phyloP scores from a whole-genome alignment of 2,797 vertebrate species.

The Poecilia gillii region DNA sequence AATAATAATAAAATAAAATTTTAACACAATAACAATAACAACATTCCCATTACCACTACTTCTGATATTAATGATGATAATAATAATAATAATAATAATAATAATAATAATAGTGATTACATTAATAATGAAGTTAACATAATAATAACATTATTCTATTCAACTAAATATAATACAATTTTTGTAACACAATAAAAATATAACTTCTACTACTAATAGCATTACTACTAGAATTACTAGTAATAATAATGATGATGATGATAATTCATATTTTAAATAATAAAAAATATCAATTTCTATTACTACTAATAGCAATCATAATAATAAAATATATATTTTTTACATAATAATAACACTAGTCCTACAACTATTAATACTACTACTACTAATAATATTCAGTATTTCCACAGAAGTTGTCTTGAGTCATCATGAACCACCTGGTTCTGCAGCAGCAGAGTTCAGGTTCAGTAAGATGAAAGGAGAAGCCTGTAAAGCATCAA shows the following conservation, averaged over 20 bases:
- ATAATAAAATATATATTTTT: not conserved
- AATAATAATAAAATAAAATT: not conserved
- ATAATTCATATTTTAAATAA: not conserved
- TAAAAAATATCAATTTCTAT: not conserved
- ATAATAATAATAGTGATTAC: not conserved
- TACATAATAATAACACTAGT: no score
- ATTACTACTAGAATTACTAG: no score
- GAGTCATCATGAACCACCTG: not conserved
- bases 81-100: not conserved
- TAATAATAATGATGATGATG: not conserved
- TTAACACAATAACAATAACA: not conserved
- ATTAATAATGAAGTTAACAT: not conserved
- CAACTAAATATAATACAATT: no score
- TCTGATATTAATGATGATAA: not conserved
- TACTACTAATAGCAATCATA: not conserved
- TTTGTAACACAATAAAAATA: no score
- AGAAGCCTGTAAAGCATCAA: not conserved
- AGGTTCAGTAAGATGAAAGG: not conserved
- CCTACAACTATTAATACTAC: not conserved
- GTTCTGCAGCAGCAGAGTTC: not conserved
- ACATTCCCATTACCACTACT: not conserved
- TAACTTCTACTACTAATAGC: no score
- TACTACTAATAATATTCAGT: not conserved
- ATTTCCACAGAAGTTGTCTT: not conserved
- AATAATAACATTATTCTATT: no score